Evolutionary conservation across 2,888 invertebrate genomes (phyloP).

Genomic region (Drosophila nr. perissopoda): DNA sequence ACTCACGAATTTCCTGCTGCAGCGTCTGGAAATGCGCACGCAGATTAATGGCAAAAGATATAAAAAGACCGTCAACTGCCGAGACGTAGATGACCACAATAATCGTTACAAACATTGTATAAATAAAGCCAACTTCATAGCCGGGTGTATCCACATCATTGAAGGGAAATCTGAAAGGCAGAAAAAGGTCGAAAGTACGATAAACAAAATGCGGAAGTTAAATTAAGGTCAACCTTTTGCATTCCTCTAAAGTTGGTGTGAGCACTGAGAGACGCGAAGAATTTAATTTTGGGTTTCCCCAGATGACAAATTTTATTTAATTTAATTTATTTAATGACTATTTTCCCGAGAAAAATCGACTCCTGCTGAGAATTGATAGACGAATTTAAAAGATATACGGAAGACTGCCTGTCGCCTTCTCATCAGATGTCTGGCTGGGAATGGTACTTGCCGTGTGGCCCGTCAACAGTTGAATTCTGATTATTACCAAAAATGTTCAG

Average conservation of each 20-base stretch:
- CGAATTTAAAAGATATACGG: not conserved
- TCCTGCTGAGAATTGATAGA: not conserved
- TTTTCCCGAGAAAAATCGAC: not conserved
- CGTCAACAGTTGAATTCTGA: not conserved
- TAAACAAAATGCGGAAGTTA: not conserved
- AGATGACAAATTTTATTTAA: not conserved
- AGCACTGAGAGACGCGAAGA: not conserved
- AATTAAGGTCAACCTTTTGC: not conserved
- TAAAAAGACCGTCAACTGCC: conserved; percentile 81
- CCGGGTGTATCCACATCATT: conserved; percentile 73
- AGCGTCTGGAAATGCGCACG: conserved; percentile 78
- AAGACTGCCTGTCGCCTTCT: not conserved
- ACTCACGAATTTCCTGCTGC: conserved; percentile 56
- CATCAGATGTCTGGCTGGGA: not conserved
- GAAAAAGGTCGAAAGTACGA: not conserved
- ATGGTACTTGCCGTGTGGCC: not conserved
- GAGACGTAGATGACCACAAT: conserved; percentile 75
- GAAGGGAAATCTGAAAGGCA: conserved; percentile 74
- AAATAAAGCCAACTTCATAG: conserved; percentile 73
- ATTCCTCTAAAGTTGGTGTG: not conserved
- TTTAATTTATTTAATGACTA: not conserved
- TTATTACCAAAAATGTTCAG: not conserved
- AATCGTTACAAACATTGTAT: conserved; percentile 69
- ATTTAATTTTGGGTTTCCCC: not conserved
- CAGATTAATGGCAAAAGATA: conserved; percentile 80